These are phyloP conservation scores for Empidonax alnorum DNA, from an alignment of 2,113 vertebrate genomes.

Conservation along the genomic window DNA sequence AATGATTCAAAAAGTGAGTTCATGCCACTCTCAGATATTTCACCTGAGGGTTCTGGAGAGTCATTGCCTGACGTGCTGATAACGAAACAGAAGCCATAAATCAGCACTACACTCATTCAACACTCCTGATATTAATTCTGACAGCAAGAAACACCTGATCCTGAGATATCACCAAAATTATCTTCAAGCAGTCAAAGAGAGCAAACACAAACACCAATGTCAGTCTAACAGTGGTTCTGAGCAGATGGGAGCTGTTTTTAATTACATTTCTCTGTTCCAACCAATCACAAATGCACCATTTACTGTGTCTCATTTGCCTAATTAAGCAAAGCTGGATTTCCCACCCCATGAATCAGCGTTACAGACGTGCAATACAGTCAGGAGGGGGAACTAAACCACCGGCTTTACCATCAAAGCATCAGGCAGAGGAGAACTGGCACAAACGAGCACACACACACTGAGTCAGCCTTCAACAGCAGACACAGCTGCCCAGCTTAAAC, in stretches of 20 bases:
- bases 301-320: background rate
- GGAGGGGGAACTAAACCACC: background rate
- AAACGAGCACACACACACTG: background rate
- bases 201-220: background rate
- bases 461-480: background rate
- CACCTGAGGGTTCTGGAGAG: background rate
- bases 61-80: background rate
- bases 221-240: background rate
- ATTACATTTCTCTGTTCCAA: background rate
- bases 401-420: background rate
- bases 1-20: background rate
- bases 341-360: background rate
- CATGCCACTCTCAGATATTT: background rate
- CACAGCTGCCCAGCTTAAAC: background rate
- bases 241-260: background rate
- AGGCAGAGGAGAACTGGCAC: background rate
- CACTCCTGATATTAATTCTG: background rate
- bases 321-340: background rate
- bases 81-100: background rate
- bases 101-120: background rate
- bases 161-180: background rate
- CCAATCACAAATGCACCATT: background rate
- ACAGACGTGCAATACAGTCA: background rate
- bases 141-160: background rate
- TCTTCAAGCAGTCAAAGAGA: background rate